Base-by-base conservation (phyloP, 2,113 vertebrate genomes). In the Calyptomena viridis region DNA sequence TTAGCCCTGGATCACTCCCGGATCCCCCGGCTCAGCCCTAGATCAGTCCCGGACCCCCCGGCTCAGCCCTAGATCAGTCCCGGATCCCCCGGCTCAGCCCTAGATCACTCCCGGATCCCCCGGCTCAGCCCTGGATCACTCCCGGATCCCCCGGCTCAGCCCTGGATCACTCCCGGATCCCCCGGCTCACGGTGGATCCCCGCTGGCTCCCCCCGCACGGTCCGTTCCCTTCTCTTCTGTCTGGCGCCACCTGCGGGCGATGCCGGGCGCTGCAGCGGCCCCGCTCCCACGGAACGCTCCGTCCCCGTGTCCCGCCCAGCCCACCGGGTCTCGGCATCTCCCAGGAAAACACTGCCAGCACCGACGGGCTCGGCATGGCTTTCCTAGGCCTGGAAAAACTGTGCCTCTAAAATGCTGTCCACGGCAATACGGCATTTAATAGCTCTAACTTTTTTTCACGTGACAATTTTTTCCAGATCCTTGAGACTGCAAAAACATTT, bases 261-360 rank as follows among this genome's bases (percentile, higher is more conserved):
- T 44, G 37, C 44, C 56, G 1, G 56, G 66, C 24, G 24, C 66
- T 71, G 75, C 73, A 77, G 60, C n/a, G 58, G 47, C 49, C 23
- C 20, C 11, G n/a, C 27, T 39, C 44, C 35, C 15, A 27, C 59
- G 50, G 7, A 9, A 63, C 13, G 10, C 39, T 2, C 2, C 62
- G 5, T 28, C 28, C 16, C 42, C 42, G 8, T 18, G 9, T 8
- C 60, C 50, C n/a, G 55, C 77, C 79, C 96, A 91, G 30, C 85
- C 90, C 90, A 79, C 89, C 74, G 78, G 39, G 25, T 50, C 49
- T 42, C 9, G 27, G 82, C 59, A 79, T 37, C 85, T 95, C 37
- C 84, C 83, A 84, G 89, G 94, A 63, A 78, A 86, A 96, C 79
- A 79, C 67, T 59, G 84, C 82, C 76, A 95, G 60, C 59, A 90